Percentiles rank a stretch among this genome's conserved stretches.
These are phyloP conservation scores for Chrysolina haemoptera DNA, from an alignment of 2,888 invertebrate genomes.

Conservation along the genomic window DNA sequence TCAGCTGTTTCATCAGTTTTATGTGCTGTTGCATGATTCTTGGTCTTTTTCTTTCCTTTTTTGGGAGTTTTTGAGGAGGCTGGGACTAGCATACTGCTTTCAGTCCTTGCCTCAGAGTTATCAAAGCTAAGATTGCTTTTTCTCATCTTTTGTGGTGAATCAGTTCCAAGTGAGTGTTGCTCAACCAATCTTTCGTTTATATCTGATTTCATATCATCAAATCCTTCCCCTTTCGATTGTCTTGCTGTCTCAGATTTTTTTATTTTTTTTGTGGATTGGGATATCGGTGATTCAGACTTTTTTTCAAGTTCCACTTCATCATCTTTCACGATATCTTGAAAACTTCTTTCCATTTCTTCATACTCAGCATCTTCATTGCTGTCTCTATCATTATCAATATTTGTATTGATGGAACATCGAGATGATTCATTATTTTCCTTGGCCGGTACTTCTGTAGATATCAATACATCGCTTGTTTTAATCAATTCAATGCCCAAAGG, in stretches of 20 bases:
- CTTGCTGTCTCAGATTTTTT: neutral
- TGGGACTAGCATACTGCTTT: neutral
- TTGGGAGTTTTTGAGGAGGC: neutral
- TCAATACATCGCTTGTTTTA: neutral
- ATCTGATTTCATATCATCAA: neutral
- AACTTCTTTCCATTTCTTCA: slow-evolving; percentile 5
- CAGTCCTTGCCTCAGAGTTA: neutral
- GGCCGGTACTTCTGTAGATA: neutral
- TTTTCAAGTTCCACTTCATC: neutral
- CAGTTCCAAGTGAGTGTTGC: neutral
- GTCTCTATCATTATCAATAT: no score
- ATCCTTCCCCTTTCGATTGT: neutral
- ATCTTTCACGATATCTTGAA: neutral
- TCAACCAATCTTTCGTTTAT: neutral
- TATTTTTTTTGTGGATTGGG: neutral
- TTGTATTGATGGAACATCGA: no score
- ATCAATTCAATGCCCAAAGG: neutral
- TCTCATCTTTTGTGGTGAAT: neutral
- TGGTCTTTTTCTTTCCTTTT: neutral
- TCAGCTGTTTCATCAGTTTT: neutral
- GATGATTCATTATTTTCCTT: neutral
- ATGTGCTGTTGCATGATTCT: neutral
- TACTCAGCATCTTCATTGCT: neutral
- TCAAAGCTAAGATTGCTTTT: neutral
- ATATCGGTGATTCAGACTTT: neutral